A percentile compares a stretch with the other conserved stretches of the same genome.
phyloP scores from a whole-genome alignment of 2,113 vertebrate genomes.

The Sorex fumeus region DNA sequence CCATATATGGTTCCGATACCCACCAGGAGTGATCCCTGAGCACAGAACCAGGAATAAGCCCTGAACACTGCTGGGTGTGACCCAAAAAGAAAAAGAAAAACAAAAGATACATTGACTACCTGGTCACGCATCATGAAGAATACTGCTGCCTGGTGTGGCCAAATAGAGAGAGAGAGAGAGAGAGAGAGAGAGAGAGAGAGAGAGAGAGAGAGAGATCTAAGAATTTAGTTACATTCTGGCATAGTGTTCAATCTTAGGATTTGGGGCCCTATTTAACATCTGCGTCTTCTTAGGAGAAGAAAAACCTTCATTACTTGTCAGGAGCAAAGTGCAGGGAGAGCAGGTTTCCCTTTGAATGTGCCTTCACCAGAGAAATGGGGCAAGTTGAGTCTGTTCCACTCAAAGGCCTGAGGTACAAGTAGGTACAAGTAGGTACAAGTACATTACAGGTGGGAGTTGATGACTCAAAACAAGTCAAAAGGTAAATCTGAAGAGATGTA shows the following conservation, averaged over 20 bases:
- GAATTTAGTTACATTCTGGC: not conserved
- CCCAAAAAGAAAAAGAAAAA: no score
- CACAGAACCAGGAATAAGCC: no score
- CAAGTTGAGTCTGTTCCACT: slow-evolving; percentile 65
- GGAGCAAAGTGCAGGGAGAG: not conserved
- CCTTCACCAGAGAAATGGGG: not conserved
- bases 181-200: not conserved
- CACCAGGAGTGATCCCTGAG: no score
- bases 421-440: slow-evolving; percentile 16
- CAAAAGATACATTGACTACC: not conserved
- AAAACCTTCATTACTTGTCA: slow-evolving; percentile 36
- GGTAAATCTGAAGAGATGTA: slow-evolving; percentile 57
- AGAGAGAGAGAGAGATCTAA: not conserved
- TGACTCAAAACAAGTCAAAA: slow-evolving; percentile 79
- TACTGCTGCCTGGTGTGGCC: no score
- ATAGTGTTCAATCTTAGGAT: not conserved
- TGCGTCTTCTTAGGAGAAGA: not conserved
- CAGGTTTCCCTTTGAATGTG: slow-evolving; percentile 18
- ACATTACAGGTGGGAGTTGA: slow-evolving; percentile 63
- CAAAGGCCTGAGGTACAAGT: not conserved
- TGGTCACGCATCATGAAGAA: no score
- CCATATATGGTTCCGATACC: no score
- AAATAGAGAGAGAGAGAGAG: not conserved
- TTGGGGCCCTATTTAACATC: not conserved
- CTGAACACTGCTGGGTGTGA: no score